Evolutionary conservation across 2,113 vertebrate genomes (phyloP).

Genomic region (Grallaria varia): DNA sequence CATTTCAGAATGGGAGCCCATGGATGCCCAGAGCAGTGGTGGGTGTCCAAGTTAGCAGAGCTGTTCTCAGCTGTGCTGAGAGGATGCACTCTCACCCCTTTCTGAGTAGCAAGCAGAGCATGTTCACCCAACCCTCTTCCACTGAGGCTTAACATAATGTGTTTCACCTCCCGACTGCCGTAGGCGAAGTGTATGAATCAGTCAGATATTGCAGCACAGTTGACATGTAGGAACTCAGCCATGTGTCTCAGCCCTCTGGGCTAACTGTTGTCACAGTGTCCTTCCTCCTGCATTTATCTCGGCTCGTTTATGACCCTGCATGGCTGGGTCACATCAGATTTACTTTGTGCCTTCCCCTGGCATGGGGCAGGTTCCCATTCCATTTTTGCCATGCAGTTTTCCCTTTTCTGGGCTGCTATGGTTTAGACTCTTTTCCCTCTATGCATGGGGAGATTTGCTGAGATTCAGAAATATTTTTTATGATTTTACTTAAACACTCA

Average conservation of each 20-base stretch:
- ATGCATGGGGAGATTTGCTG: not conserved
- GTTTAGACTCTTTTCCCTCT: not conserved
- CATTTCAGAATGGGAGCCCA: not conserved
- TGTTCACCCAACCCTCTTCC: not conserved
- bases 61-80: not conserved
- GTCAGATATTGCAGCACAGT: conserved; percentile 27
- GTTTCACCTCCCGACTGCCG: not conserved
- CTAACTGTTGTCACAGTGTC: conserved; percentile 30
- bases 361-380: not conserved
- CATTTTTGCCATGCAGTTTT: not conserved
- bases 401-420: not conserved
- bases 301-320: not conserved
- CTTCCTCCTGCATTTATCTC: conserved; percentile 30
- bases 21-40: not conserved
- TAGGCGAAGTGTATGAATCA: conserved; percentile 5
- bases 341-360: not conserved
- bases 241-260: conserved; percentile 31
- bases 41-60: not conserved
- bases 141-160: not conserved
- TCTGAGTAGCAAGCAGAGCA: not conserved
- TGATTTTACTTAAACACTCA: not conserved
- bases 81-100: not conserved
- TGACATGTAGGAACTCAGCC: conserved; percentile 38
- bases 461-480: not conserved
- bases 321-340: conserved; percentile 17